These are phyloP conservation scores for Harpagifer antarcticus DNA, from an alignment of 2,797 vertebrate species.

Conservation along the genomic window DNA sequence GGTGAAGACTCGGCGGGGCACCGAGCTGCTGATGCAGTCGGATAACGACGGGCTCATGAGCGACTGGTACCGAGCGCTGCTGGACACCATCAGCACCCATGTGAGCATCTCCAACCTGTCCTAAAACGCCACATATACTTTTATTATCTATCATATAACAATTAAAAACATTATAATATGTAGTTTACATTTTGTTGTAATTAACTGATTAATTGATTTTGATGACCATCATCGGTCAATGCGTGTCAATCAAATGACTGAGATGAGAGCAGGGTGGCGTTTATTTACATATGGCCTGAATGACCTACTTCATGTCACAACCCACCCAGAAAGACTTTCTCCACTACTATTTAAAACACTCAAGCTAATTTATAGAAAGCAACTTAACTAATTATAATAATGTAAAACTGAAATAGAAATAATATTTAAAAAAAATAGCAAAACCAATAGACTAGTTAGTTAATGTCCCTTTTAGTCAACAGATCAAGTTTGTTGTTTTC, in stretches of 20 bases:
- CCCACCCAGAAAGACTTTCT: too few relatives aligned
- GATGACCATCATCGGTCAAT: too few relatives aligned
- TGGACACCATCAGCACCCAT: conserved; percentile 89
- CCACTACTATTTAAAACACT: not conserved
- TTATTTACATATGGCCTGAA: too few relatives aligned
- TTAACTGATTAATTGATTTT: too few relatives aligned
- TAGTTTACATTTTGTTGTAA: too few relatives aligned
- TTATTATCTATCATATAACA: too few relatives aligned
- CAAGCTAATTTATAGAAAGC: too few relatives aligned
- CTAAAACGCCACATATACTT: too few relatives aligned
- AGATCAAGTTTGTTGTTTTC: not conserved
- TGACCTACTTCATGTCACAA: too few relatives aligned
- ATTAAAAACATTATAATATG: too few relatives aligned
- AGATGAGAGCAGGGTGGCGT: too few relatives aligned
- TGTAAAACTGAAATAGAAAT: not conserved
- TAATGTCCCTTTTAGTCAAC: not conserved
- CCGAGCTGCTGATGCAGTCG: conserved; percentile 95
- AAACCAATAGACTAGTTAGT: not conserved
- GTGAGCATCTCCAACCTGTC: conserved; percentile 77
- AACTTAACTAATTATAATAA: not conserved
- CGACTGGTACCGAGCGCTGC: conserved; percentile 93
- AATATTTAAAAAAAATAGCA: not conserved
- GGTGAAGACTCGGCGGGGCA: conserved; percentile 95
- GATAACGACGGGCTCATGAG: conserved; percentile 90
- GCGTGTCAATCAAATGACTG: too few relatives aligned